Percentiles rank a stretch among this genome's conserved stretches.
Conservation (phyloP, 2,797 vertebrate species). For the Onychomys torridus region DNA sequence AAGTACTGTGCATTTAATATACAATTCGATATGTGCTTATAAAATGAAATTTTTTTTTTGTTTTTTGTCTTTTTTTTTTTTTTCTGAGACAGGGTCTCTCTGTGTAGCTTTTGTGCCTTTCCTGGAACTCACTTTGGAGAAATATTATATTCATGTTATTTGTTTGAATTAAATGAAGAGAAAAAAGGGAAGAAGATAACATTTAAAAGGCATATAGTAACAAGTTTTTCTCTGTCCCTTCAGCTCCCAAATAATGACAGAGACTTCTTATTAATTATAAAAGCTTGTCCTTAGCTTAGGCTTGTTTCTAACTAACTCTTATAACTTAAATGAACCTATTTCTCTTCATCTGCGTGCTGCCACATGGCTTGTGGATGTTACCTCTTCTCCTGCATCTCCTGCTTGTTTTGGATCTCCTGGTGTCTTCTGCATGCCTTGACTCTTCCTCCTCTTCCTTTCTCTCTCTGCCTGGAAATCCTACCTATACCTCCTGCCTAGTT, state of each 20-base stretch:
- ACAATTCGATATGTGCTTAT: neutral
- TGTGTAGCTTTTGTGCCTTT: too few species aligned
- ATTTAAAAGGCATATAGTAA: neutral
- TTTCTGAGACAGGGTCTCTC: too few species aligned
- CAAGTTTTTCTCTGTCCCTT: neutral
- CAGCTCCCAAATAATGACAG: neutral
- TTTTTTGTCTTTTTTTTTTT: too few species aligned
- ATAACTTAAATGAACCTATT: neutral
- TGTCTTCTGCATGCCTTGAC: neutral
- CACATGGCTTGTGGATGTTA: neutral
- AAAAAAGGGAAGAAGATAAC: neutral
- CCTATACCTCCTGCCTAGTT: neutral
- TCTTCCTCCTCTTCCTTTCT: neutral
- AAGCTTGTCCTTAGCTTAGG: neutral
- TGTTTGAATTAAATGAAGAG: neutral
- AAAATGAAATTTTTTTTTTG: too few species aligned
- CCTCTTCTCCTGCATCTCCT: neutral
- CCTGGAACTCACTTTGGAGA: too few species aligned
- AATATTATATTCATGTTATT: neutral
- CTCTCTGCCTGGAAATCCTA: neutral
- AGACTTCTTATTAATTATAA: neutral
- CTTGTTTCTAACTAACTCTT: neutral
- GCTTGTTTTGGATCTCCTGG: neutral
- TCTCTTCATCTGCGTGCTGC: neutral
- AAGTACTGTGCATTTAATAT: neutral